These are phyloP conservation scores for Papilio dardanus DNA, from an alignment of 1,140 invertebrate species.

Conservation along the genomic window DNA sequence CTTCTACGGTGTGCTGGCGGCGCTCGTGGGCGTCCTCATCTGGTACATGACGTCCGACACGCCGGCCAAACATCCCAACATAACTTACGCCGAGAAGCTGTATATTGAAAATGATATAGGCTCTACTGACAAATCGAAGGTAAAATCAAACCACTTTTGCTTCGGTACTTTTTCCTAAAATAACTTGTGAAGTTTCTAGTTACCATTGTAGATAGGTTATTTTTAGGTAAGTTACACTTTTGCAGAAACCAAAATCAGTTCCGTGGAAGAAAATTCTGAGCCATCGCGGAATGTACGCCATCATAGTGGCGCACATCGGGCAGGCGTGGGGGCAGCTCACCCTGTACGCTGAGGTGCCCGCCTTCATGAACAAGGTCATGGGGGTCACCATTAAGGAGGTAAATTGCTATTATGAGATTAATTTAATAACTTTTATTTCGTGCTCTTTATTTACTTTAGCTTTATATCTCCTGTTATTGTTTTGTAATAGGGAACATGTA, in stretches of 20 bases:
- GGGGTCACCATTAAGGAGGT: constrained; percentile 88
- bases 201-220: background rate
- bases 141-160: too few relatives aligned
- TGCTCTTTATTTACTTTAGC: too few relatives aligned
- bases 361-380: constrained; percentile 91
- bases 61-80: constrained; percentile 65
- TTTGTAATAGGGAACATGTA: too few relatives aligned
- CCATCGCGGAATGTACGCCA: constrained; percentile 89
- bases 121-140: constrained; percentile 52
- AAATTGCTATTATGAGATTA: constrained; percentile 41
- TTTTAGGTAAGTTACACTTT: constrained; percentile 41
- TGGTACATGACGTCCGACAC: constrained; percentile 63
- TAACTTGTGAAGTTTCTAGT: too few relatives aligned
- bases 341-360: constrained; percentile 93
- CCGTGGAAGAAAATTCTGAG: constrained; percentile 90
- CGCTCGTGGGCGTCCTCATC: constrained; percentile 53
- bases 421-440: too few relatives aligned
- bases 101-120: constrained; percentile 74
- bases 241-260: constrained; percentile 77
- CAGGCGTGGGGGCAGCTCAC: constrained; percentile 95
- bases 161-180: too few relatives aligned
- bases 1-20: constrained; percentile 67
- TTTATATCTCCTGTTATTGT: too few relatives aligned
- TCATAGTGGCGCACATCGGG: constrained; percentile 90
- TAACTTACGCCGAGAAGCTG: constrained; percentile 62